Evolutionary conservation across 2,113 vertebrate genomes (phyloP), one percentile per base, ranked within the genome.

Genomic region (Pipra filicauda): DNA sequence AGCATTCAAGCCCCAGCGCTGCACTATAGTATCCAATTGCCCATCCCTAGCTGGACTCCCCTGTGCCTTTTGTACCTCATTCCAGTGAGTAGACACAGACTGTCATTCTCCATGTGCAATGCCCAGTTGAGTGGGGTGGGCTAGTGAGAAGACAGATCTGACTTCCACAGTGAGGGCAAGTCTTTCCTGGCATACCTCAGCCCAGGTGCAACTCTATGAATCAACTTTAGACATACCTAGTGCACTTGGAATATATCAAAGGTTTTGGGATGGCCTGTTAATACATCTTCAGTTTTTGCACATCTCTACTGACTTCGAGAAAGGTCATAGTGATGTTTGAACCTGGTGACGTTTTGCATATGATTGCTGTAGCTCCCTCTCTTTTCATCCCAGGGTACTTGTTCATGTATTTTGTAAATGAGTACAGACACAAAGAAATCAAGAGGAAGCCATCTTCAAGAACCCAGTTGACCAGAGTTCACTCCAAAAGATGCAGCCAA

Each of bases 31-130:
- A 57, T 49, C 30, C 15, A 61, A 2, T 9, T 80, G 39, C 19
- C 39, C 26, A 8, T 61, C 10, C 21, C 9, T 27, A n/a, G 0
- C 0, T 71, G 24, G n/a, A 39, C 39, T 27, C 16, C 43, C 41
- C 7, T 16, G 21, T 46, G 51, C n/a, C 28, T 58, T 24, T 30
- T 3, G 23, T 31, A 35, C 55, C 8, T 67, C 8, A 35, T 77
- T 78, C 20, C 65, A 78, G n/a, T 0, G 3, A 78, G 43, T 49
- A 31, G 8, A 51, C 23, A 5, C 8, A 46, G 30, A 35, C 48
- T 13, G 39, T 33, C 39, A 66, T 22, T 15, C 6, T 64, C 15
- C 33, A 35, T 48, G 10, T 4, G 5, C 39, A 48, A 35, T 31
- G 54, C 39, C 65, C 39, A 67, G 23, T 10, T 44, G 44, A n/a